phyloP scores from a whole-genome alignment of 2,797 vertebrate genomes.

The Huso huso region DNA sequence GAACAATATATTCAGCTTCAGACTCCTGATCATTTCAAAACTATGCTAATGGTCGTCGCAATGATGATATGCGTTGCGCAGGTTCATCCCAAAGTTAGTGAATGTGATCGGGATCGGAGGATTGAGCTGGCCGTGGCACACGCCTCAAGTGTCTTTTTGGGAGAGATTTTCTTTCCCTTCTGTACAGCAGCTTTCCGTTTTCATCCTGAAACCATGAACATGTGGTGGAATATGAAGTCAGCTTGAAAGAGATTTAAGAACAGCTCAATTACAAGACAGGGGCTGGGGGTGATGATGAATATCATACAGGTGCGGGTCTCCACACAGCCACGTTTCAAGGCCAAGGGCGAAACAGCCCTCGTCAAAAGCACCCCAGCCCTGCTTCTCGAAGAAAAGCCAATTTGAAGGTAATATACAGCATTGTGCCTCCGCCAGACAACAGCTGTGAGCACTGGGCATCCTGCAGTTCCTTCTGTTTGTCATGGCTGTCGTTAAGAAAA shows the following conservation, averaged over 20 bases:
- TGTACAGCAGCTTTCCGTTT: no score
- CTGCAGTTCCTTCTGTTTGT: neutral
- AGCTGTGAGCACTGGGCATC: neutral
- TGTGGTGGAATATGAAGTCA: neutral
- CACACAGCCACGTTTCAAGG: neutral
- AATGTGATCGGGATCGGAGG: no score
- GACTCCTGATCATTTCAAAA: no score
- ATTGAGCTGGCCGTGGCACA: no score
- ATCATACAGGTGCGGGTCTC: neutral
- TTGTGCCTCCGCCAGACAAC: neutral
- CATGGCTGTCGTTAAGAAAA: neutral
- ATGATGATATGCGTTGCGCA: no score
- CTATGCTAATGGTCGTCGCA: no score
- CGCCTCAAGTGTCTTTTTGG: no score
- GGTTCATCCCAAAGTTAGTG: no score
- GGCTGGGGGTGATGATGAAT: neutral
- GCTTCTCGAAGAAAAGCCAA: conserved; percentile 2
- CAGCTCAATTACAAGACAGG: neutral
- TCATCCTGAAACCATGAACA: no score
- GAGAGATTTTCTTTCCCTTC: no score
- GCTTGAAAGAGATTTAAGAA: neutral
- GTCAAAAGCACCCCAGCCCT: neutral
- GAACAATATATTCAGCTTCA: no score
- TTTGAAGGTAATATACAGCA: neutral
- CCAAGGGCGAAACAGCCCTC: neutral